Percentiles rank a stretch among this genome's conserved stretches.
phyloP scores from a whole-genome alignment of 2,888 invertebrate species.

The Temnothorax rugatulus region DNA sequence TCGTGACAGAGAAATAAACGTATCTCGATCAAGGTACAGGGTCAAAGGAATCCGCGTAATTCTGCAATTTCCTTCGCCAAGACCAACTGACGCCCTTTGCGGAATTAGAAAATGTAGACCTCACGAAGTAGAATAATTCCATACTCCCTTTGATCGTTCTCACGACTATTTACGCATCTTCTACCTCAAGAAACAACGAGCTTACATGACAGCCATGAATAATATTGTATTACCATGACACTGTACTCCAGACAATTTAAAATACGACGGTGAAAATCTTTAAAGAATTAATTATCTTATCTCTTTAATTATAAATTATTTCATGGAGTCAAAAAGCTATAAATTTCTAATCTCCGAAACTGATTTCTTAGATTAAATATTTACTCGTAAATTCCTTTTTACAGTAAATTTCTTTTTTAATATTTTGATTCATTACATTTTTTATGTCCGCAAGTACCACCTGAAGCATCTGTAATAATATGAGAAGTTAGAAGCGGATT shows the following conservation, averaged over 20 bases:
- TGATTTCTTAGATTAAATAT: neutral
- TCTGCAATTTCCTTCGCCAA: conserved; percentile 37
- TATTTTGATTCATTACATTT: neutral
- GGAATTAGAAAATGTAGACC: conserved; percentile 38
- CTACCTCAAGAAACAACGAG: conserved; percentile 12
- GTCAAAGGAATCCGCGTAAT: conserved; percentile 36
- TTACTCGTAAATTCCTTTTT: neutral
- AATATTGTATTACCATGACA: neutral
- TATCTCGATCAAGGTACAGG: conserved; percentile 22
- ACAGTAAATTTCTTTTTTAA: neutral
- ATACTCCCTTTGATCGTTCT: conserved; percentile 31
- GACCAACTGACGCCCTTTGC: conserved; percentile 31
- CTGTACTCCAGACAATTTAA: neutral
- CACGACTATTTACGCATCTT: conserved; percentile 41
- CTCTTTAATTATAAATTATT: neutral
- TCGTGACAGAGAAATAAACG: conserved; percentile 10
- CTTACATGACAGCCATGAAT: neutral
- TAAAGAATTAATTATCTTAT: neutral
- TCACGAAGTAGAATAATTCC: conserved; percentile 53
- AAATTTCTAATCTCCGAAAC: neutral
- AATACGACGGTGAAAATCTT: neutral
- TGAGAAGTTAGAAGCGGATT: conserved; percentile 66
- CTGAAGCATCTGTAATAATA: neutral
- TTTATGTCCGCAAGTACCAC: neutral
- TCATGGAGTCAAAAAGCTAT: neutral